A percentile compares a stretch with the other conserved stretches of the same genome.
Evolutionary conservation across 2,113 vertebrate genomes (phyloP).

Genomic region (Spizaetus ornatus): DNA sequence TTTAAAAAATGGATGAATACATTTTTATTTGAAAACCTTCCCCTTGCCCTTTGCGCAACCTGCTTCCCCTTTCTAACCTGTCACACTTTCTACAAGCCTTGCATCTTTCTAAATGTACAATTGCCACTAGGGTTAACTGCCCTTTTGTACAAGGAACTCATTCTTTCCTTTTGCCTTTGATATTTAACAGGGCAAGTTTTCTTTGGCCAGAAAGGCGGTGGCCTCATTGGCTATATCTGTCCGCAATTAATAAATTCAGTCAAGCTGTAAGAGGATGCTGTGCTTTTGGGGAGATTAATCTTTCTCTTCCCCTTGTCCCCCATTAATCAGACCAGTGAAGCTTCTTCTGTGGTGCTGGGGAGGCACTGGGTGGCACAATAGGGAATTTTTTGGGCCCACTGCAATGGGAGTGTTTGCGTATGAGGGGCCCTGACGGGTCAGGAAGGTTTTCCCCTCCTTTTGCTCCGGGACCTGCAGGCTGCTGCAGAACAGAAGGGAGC

Average conservation of each 20-base stretch:
- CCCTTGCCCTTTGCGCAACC: neutral
- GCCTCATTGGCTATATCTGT: neutral
- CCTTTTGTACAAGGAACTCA: neutral
- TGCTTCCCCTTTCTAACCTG: neutral
- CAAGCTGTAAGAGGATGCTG: neutral
- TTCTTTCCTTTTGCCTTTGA: neutral
- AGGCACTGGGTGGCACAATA: neutral
- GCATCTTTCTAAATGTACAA: neutral
- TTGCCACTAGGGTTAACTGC: neutral
- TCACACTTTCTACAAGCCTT: neutral
- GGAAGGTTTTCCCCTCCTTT: neutral
- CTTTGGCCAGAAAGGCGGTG: neutral
- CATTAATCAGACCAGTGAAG: neutral
- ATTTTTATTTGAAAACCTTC: neutral
- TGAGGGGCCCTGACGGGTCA: fast-evolving
- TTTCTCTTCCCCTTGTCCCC: neutral
- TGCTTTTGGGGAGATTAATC: neutral
- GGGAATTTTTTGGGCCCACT: neutral
- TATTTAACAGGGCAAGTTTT: neutral
- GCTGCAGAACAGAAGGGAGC: neutral
- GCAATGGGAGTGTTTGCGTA: fast-evolving
- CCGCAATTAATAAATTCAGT: neutral
- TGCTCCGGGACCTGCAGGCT: neutral
- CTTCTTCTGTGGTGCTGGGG: neutral
- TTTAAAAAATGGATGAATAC: neutral